Conservation (phyloP, 2,113 vertebrate genomes). For the Bubalus kerabau region DNA sequence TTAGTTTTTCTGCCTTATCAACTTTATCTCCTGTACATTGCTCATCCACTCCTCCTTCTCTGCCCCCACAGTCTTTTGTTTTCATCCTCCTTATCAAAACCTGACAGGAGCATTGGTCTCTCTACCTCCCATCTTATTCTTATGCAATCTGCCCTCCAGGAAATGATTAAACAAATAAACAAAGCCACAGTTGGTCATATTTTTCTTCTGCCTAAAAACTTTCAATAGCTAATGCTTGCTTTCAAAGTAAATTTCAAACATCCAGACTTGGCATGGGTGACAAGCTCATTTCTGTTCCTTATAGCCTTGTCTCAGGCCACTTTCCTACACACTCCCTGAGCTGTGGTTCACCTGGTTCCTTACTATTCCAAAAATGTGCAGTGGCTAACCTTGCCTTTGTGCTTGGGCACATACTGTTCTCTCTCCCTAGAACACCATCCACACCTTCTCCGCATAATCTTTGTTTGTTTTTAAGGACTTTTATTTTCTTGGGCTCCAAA, state of each 20-base stretch:
- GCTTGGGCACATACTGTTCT: background rate
- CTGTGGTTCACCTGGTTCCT: background rate
- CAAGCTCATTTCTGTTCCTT: background rate
- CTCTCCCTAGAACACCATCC: background rate
- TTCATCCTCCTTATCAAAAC: background rate
- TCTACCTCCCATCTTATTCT: background rate
- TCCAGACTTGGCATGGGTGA: background rate
- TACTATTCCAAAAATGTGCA: background rate
- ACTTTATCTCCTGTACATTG: rapidly evolving
- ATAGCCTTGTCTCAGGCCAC: background rate
- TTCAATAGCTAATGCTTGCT: background rate
- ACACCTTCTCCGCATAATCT: background rate
- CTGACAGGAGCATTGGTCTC: background rate
- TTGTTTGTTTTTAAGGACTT: background rate
- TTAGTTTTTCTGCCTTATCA: background rate
- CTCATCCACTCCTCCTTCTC: background rate
- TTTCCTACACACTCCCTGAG: background rate
- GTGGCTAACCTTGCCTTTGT: background rate
- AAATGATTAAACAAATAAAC: background rate
- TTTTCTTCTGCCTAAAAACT: background rate
- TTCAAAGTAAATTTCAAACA: slow-evolving; percentile 9
- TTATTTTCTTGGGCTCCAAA: background rate
- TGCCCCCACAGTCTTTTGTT: background rate
- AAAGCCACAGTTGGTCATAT: background rate
- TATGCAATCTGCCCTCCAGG: background rate